Evolutionary conservation across 2,113 vertebrate genomes (phyloP).

Genomic region (Oryzias celebensis): DNA sequence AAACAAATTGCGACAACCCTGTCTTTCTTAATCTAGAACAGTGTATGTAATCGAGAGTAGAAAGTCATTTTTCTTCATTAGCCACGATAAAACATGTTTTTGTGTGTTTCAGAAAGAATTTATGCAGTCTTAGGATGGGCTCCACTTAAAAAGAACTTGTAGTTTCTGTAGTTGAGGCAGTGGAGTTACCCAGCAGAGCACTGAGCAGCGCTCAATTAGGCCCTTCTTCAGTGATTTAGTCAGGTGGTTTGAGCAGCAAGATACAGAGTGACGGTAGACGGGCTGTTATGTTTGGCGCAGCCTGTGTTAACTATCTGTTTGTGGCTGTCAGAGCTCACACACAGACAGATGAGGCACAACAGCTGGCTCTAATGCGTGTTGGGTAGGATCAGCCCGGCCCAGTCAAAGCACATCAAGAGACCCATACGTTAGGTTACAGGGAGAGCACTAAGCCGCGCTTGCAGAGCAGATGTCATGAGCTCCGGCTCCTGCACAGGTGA

Average conservation of each 20-base stretch:
- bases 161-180: too few species aligned
- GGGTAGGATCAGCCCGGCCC: slow-evolving; percentile 65
- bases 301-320: slow-evolving; percentile 57
- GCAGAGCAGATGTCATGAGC: slow-evolving; percentile 62
- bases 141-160: too few species aligned
- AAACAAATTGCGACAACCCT: too few species aligned
- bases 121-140: too few species aligned
- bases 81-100: too few species aligned
- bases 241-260: slow-evolving; percentile 37
- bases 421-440: slow-evolving; percentile 75
- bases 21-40: too few species aligned
- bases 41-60: too few species aligned
- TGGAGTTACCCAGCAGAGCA: too few species aligned
- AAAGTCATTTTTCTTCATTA: too few species aligned
- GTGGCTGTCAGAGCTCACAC: slow-evolving; percentile 46
- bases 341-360: slow-evolving; percentile 65
- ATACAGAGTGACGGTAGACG: slow-evolving; percentile 51
- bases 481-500: slow-evolving; percentile 49
- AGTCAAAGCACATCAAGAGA: slow-evolving; percentile 76
- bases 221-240: slow-evolving; percentile 54
- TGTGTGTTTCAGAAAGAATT: too few species aligned
- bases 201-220: slow-evolving; percentile 49
- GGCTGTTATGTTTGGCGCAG: slow-evolving; percentile 44
- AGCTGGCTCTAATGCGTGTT: slow-evolving; percentile 69
- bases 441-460: slow-evolving; percentile 58